Base-by-base conservation (phyloP, 1,140 invertebrate species). In the Luehdorfia chinensis region DNA sequence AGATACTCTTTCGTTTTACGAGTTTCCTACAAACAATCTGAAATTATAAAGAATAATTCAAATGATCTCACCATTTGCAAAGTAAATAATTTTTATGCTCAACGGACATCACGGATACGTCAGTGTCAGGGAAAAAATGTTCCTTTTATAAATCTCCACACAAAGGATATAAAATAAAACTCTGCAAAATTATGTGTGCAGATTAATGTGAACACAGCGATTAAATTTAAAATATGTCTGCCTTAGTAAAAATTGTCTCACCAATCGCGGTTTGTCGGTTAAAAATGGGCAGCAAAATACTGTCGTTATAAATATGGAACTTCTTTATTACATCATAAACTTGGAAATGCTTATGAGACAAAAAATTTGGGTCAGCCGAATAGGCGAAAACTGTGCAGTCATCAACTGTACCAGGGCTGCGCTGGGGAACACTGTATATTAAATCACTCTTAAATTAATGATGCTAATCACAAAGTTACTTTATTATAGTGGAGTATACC, bases 291-390 rank as follows among this genome's bases (percentile, higher is more conserved):
- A 28, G 44, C 32, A 45, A 47, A 50, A 32, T 36, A 46, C 31
- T 34, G 47, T 46, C 47, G 50, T 52, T 58, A 58, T 43, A 53
- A 49, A 59, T 59, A 50, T 58, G 46, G 41, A 46, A 46, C 47
- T 37, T 41, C 47, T 59, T 59, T 59, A 59, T 59, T 53, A 50
- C 55, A 37, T 59, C 36, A 59, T 59, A 59, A 59, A 53, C 55
- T 58, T 33, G 47, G 36, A 59, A 59, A 43, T 59, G 55, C 55
- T 54, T 44, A 36, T 33, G 44, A 46, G 13, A 44, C 51, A 59
- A 59, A 59, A 53, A 58, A 59, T 39, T 47, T 15, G 39, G 55
- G 55, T 58, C 55, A 54, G 30, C 49, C 32, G 50, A 43, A 43
- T 43, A 30, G 25, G 39, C 39, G 25, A 16, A 30, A 43, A 43